Conservation (phyloP, 2,113 vertebrate genomes). For the Pterocles orientalis region DNA sequence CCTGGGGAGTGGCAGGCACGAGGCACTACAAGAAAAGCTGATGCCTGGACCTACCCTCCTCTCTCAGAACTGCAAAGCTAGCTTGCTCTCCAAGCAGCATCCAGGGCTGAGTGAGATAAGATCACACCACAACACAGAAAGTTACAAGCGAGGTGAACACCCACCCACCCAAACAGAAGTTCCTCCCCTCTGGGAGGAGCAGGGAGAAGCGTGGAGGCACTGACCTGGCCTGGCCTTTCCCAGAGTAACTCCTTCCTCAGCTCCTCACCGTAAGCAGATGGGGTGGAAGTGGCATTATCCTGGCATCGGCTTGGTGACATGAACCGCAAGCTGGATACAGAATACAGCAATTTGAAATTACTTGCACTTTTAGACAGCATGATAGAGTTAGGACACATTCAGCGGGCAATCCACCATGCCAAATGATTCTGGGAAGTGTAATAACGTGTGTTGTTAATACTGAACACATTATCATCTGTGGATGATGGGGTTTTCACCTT, state of each 20-base stretch:
- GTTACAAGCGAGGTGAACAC: background rate
- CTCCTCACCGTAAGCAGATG: background rate
- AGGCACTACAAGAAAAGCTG: background rate
- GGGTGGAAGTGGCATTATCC: background rate
- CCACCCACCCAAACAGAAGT: background rate
- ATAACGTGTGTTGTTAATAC: background rate
- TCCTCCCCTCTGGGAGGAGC: background rate
- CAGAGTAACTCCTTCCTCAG: background rate
- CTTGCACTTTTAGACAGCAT: background rate
- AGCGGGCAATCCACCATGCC: background rate
- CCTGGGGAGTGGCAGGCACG: background rate
- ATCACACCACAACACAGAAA: background rate
- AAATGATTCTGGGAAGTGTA: conserved; percentile 17
- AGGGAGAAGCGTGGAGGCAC: background rate
- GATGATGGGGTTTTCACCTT: background rate
- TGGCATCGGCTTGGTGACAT: background rate
- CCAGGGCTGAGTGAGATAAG: background rate
- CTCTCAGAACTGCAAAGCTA: background rate
- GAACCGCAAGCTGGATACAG: background rate
- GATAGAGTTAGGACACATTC: background rate
- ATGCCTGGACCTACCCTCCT: background rate
- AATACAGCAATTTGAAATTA: conserved; percentile 9
- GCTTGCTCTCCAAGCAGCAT: background rate
- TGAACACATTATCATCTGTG: background rate
- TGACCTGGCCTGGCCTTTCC: background rate